Percentiles rank a stretch among this genome's conserved stretches.
These are phyloP conservation scores for Pionites leucogaster DNA, from an alignment of 2,113 vertebrate species.

Conservation along the genomic window DNA sequence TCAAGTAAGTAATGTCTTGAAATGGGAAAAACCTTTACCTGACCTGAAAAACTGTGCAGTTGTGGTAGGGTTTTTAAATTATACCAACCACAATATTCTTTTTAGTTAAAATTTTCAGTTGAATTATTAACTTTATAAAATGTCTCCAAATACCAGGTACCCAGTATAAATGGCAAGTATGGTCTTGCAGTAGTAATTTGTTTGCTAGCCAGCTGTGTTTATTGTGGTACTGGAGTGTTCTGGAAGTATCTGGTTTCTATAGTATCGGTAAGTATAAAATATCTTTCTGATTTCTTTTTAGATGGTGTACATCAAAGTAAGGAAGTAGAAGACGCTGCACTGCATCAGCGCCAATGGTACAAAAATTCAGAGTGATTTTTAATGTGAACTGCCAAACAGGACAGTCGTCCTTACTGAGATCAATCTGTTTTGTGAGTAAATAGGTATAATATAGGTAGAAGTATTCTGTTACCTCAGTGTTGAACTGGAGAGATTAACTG, in stretches of 20 bases:
- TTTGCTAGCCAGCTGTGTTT: not conserved
- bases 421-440: not conserved
- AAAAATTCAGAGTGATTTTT: not conserved
- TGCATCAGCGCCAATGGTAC: conserved; percentile 3
- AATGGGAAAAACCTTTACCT: not conserved
- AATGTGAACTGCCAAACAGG: not conserved
- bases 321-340: not conserved
- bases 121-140: rapidly evolving
- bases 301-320: not conserved
- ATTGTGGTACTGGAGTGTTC: not conserved
- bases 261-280: not conserved
- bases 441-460: not conserved
- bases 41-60: not conserved
- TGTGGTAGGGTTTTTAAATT: not conserved
- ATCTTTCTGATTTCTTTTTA: not conserved
- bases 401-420: not conserved
- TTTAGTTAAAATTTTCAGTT: not conserved
- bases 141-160: not conserved
- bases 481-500: not conserved
- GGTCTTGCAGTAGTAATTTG: not conserved
- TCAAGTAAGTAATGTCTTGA: not conserved
- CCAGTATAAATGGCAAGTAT: not conserved
- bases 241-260: not conserved
- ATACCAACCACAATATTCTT: rapidly evolving
- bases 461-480: not conserved